Percentiles rank a stretch among this genome's conserved stretches.
phyloP scores from a whole-genome alignment of 1,140 invertebrate genomes.

The Periplaneta americana region DNA sequence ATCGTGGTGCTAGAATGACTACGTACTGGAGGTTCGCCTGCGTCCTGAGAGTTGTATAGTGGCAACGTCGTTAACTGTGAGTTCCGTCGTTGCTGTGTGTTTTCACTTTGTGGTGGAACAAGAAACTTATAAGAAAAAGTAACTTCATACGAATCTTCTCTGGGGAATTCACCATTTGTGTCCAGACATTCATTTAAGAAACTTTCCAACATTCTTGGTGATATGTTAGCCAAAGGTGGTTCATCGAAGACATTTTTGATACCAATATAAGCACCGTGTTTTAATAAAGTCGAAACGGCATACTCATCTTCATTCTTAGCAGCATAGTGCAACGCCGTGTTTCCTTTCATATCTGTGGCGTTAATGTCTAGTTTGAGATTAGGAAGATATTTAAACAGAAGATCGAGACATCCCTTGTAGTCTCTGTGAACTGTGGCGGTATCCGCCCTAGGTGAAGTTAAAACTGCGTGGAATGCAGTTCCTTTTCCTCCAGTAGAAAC shows the following conservation, averaged over 20 bases:
- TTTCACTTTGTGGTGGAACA: slow-evolving; percentile 39
- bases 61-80: too few relatives aligned
- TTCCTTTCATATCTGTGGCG: slow-evolving; percentile 59
- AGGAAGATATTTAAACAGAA: background rate
- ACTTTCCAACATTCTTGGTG: slow-evolving; percentile 53
- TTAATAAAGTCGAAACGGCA: slow-evolving; percentile 52
- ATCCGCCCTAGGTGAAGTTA: background rate
- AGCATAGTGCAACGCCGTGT: slow-evolving; percentile 78
- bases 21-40: background rate
- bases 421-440: background rate
- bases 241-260: slow-evolving; percentile 56
- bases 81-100: background rate
- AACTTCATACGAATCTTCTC: slow-evolving; percentile 57
- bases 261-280: slow-evolving; percentile 64
- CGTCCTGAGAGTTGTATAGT: background rate
- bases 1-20: background rate
- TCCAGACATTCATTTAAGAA: slow-evolving; percentile 65
- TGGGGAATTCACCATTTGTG: slow-evolving; percentile 48
- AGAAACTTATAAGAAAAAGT: slow-evolving; percentile 65
- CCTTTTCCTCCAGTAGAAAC: background rate
- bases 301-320: slow-evolving; percentile 55
- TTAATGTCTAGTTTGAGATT: slow-evolving; percentile 50
- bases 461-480: background rate
- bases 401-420: slow-evolving; percentile 1
- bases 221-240: slow-evolving; percentile 62